Conservation (phyloP, 2,888 invertebrate genomes). For the Pharmacophagus antenor region DNA sequence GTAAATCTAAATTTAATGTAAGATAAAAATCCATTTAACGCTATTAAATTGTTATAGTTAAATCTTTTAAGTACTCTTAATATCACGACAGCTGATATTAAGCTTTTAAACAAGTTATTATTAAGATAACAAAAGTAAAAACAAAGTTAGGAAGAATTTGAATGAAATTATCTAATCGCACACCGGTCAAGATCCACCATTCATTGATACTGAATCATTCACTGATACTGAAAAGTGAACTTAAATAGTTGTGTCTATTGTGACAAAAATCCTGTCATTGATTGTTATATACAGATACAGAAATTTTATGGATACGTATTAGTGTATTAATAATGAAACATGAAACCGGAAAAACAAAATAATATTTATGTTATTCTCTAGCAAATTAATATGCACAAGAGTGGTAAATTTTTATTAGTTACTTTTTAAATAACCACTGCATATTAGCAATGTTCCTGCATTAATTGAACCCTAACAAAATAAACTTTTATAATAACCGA, state of each 20-base stretch:
- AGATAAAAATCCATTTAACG: not conserved
- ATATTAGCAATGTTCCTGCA: not conserved
- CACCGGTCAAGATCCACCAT: not conserved
- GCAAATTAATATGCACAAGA: not conserved
- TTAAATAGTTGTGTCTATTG: no score
- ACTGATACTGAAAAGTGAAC: not conserved
- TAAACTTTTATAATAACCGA: no score
- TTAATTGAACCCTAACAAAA: no score
- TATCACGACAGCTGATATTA: not conserved
- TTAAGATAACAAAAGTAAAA: not conserved
- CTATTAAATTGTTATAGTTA: not conserved
- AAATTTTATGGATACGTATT: no score
- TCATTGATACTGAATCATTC: not conserved
- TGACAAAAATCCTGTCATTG: no score
- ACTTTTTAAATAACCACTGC: not conserved
- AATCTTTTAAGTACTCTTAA: not conserved
- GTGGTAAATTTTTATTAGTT: not conserved
- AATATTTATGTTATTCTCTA: no score
- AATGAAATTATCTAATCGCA: conserved; percentile 1
- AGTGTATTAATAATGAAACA: no score
- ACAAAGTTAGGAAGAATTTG: conserved; percentile 3
- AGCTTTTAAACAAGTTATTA: no score
- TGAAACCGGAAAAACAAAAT: no score
- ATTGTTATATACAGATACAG: no score
- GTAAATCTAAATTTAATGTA: not conserved